Evolutionary conservation across 2,113 vertebrate species (phyloP), one percentile per base, ranked within the genome.

Genomic region (Australoheros scitulus): DNA sequence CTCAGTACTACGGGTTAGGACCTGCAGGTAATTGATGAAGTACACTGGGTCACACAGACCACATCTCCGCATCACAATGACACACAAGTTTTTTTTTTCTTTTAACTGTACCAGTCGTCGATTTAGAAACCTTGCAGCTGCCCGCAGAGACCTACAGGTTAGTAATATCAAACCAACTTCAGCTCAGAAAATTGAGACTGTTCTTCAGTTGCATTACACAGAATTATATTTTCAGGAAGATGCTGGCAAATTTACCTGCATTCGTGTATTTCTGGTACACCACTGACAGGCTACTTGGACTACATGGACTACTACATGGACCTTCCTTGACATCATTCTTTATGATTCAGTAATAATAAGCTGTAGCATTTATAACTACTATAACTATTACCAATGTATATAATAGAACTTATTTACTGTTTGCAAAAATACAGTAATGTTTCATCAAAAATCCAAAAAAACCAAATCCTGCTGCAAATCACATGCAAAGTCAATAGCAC

Each of bases 21-120:
- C 89, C 85, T 76, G 82, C 64, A 82, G 82, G 82, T 88, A 89
- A 94, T 92, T 88, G 84, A 92, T 90, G 86, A 94, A 91, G 82
- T 61, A 32, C 38, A 81, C 75, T 1, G 22, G 56, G 86, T 91
- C 82, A 84, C 4, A 10, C 2, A 36, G 61, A 82, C 52, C 81
- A 74, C 78, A 52, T 90, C 56, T 77, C 58, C n/a, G 57, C 56
- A 74, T 59, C 41, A n/a, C 63, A 24, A 36, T n/a, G 61, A 78
- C 81, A 70, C 57, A 75, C 1, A 1, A 20, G 3, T 52, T 47
- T 70, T 70, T 70, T 18, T 60, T 41, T 29, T 8, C n/a, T 29
- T 76, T 81, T 22, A 84, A 77, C 82, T 43, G 79, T 15, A 70
- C 18, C 18, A 11, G 15, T 6, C 18, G 20, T n/a, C 43, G 22